phyloP scores from a whole-genome alignment of 2,888 invertebrate genomes.

The Euphydryas editha region DNA sequence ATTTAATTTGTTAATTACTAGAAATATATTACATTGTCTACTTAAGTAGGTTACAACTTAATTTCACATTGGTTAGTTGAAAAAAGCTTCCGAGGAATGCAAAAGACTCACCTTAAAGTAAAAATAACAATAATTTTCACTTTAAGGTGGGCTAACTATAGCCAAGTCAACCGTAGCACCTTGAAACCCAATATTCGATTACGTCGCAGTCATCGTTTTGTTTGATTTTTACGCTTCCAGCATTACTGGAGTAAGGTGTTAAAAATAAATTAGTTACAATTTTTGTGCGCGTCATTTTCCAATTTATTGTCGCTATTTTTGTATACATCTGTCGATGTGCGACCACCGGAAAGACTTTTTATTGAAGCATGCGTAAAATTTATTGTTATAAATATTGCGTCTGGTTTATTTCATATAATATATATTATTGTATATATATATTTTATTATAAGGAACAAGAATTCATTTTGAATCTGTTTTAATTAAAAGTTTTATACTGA shows the following conservation, averaged over 20 bases:
- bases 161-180: slow-evolving; percentile 26
- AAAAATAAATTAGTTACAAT: slow-evolving; percentile 41
- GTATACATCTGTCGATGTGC: slow-evolving; percentile 41
- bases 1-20: no score
- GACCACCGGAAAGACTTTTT: slow-evolving; percentile 42
- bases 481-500: background rate
- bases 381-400: slow-evolving; percentile 38
- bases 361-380: slow-evolving; percentile 29
- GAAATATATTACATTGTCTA: no score
- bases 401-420: slow-evolving; percentile 26
- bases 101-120: background rate
- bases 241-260: slow-evolving; percentile 38
- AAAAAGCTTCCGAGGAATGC: background rate
- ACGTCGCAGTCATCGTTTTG: slow-evolving; percentile 30
- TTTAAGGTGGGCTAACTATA: slow-evolving; percentile 4
- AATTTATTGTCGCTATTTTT: slow-evolving; percentile 41
- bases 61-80: background rate
- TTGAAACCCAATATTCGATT: slow-evolving; percentile 35
- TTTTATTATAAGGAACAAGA: slow-evolving; percentile 5
- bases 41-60: background rate
- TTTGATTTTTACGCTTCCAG: slow-evolving; percentile 38
- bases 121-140: slow-evolving; percentile 10
- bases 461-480: background rate
- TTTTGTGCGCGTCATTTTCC: slow-evolving; percentile 41
- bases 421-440: slow-evolving; percentile 14